Percentiles rank a stretch among this genome's conserved stretches.
These are phyloP conservation scores for Saxicola maurus DNA, from an alignment of 2,797 vertebrate species.

Conservation along the genomic window DNA sequence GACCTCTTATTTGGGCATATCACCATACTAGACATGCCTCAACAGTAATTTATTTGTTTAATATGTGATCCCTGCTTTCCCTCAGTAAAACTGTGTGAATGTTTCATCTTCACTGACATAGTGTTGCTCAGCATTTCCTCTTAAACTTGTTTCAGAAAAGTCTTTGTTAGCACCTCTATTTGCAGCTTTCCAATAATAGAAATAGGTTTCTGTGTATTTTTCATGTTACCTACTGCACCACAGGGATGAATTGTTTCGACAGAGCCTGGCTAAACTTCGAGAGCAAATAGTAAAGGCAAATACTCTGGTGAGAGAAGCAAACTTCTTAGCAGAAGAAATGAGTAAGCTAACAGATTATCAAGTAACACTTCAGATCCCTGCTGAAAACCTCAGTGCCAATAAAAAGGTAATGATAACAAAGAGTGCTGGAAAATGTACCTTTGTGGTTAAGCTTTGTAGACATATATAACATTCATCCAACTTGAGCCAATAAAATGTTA, in stretches of 20 bases:
- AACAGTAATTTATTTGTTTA: neutral
- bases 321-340: constrained; percentile 96
- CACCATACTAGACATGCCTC: neutral
- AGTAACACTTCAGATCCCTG: constrained; percentile 96
- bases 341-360: constrained; percentile 93
- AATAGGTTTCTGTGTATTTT: constrained; percentile 45
- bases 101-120: neutral
- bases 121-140: neutral
- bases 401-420: constrained; percentile 83
- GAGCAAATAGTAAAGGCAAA: constrained; percentile 96
- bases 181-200: constrained; percentile 54
- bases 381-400: constrained; percentile 95
- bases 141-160: neutral
- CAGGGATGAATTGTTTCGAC: constrained; percentile 95
- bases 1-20: neutral
- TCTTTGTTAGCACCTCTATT: neutral
- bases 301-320: constrained; percentile 93
- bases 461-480: fast-evolving
- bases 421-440: neutral
- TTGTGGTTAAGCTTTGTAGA: neutral
- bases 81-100: neutral
- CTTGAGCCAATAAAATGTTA: neutral
- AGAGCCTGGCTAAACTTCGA: constrained; percentile 91
- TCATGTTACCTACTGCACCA: constrained; percentile 28
- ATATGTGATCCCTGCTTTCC: neutral